A percentile compares a stretch with the other conserved stretches of the same genome.
These are phyloP conservation scores for Danio choprae DNA, from an alignment of 2,797 vertebrate genomes.

Conservation along the genomic window DNA sequence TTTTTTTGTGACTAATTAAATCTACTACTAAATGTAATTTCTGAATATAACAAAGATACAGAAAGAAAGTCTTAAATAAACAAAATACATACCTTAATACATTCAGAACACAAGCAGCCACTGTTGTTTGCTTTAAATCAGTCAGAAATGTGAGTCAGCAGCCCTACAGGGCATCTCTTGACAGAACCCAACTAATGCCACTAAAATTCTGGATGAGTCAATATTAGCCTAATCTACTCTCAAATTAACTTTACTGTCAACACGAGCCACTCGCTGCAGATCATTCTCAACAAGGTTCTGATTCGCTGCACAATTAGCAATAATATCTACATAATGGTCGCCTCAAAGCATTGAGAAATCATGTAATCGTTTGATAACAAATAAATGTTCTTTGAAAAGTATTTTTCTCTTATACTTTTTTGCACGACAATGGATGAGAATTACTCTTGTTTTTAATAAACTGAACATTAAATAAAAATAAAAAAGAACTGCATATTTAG, in stretches of 20 bases:
- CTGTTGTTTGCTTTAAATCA: conserved; percentile 1
- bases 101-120: background rate
- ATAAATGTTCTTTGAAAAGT: too few relatives aligned
- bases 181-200: background rate
- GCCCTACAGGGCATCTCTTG: conserved; percentile 3
- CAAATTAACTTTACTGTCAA: conserved; percentile 2
- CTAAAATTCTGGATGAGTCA: conserved; percentile 2
- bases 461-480: too few relatives aligned
- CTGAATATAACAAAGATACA: background rate
- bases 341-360: background rate
- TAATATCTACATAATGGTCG: background rate
- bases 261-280: conserved; percentile 4
- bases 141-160: conserved; percentile 22
- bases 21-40: background rate
- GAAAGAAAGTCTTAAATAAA: background rate
- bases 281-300: background rate
- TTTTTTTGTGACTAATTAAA: background rate
- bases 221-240: conserved; percentile 27
- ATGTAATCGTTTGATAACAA: background rate
- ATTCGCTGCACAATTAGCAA: background rate
- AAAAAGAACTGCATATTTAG: too few relatives aligned
- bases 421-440: too few relatives aligned
- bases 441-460: too few relatives aligned
- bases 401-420: too few relatives aligned
- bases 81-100: background rate